Evolutionary conservation across 2,797 vertebrate species (phyloP), one percentile per base, ranked within the genome.

Genomic region (Hypotaenidia okinawae): DNA sequence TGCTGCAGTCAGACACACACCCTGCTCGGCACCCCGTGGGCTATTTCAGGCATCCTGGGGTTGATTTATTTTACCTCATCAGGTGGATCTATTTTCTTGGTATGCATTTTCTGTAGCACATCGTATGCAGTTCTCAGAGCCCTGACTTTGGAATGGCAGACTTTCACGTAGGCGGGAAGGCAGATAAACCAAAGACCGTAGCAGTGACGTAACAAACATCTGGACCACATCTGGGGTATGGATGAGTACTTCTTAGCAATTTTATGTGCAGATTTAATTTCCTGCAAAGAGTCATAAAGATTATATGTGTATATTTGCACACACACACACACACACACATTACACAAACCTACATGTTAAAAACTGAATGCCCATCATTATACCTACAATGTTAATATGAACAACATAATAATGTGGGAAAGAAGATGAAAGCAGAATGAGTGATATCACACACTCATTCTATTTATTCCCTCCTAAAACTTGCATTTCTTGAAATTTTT

Each of bases 111-210:
- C 83, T 98, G 98, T 58, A 99, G 98, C 83, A 99, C 98, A 19
- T 99, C 99, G 9, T 99, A 99, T 0, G 99, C 99, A 11, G 98
- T 99, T 84, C 98, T 98, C 95, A 99, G 97, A 27, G 99, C 99
- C 70, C 99, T 98, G 89, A 99, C 99, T 97, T 99, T 99, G 12
- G 99, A 99, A 97, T 99, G 99, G 97, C 99, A 99, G 23, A 98
- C 98, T 90, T 98, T 98, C 62, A 99, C 98, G 4, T 99, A 99
- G 1, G 98, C 99, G 3, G 99, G 99, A 63, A 99, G 98, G 97
- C 99, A 99, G 96, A 99, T 99, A 96, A 99, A 99, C 99, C 99
- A 99, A 37, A 99, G 98, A 45, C 99, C 99, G 0, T 99, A 99
- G 94, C 99, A 99, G 97, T 99, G 99, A 27, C 99, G 98, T 72